Evolutionary conservation across 2,888 invertebrate genomes (phyloP), one percentile per base, ranked within the genome.

Genomic region (Noctua pronuba): DNA sequence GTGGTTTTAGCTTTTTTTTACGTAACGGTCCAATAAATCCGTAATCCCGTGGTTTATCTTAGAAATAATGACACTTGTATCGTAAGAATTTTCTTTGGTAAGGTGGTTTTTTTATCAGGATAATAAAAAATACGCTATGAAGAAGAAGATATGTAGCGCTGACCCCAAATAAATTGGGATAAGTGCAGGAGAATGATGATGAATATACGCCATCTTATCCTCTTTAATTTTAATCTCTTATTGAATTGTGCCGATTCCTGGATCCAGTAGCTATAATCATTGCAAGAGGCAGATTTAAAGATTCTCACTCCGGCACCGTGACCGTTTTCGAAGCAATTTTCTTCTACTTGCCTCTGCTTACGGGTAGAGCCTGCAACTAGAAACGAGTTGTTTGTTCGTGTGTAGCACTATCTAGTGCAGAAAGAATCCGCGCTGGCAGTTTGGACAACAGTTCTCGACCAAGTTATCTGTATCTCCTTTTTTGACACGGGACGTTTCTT

Each of bases 1-100:
- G 35, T 28, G 73, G 64, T 60, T 75, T 64, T 64, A 79, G 66
- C 52, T 68, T 85, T 78, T 75, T 84, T 84, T 77, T 35, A 69
- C 66, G 65, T 82, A 41, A 75, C 64, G 65, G 60, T 52, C 41
- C 72, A 82, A 78, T 82, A 82, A 73, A 75, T 79, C 77, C 64
- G 38, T 64, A 72, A 79, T 79, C 46, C 62, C 41, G 5, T 35
- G 55, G 70, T 60, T 82, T 77, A 69, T 31, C 68, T 75, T 24
- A 41, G 28, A 70, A 64, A 68, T 46, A 75, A 41, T n/a, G 52
- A n/a, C 21, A 55, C 46, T 73, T 62, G 44, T 74, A 55, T 62
- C 21, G 73, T 38, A 55, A 62, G 28, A 38, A 24, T 18, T 65
- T 76, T 78, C 16, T 44, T 41, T 10, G 7, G 8, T 13, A 21